phyloP scores from a whole-genome alignment of 2,888 invertebrate genomes.

The Rhamphomyia laevipes region DNA sequence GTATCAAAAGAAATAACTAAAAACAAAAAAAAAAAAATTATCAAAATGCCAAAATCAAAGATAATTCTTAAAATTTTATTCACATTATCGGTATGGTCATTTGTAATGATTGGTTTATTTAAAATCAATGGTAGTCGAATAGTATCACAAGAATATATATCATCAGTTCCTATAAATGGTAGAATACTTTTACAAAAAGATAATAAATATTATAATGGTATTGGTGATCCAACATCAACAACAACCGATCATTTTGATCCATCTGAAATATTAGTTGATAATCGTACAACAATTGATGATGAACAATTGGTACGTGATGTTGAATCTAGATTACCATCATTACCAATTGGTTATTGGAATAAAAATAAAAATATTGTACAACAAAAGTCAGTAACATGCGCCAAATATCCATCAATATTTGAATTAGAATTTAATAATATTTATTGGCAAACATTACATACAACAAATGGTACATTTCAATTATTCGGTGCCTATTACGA shows the following conservation, averaged over 20 bases:
- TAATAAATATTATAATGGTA: slow-evolving; percentile 25
- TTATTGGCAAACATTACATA: slow-evolving; percentile 80
- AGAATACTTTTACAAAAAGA: slow-evolving; percentile 36
- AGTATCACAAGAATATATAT: slow-evolving; percentile 31
- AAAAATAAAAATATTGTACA: slow-evolving; percentile 54
- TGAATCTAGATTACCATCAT: slow-evolving; percentile 65
- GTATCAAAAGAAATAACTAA: no score
- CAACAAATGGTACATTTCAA: slow-evolving; percentile 79
- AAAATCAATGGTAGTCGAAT: slow-evolving; percentile 36
- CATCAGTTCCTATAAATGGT: slow-evolving; percentile 32
- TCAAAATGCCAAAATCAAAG: slow-evolving; percentile 33
- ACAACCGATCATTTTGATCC: slow-evolving; percentile 37
- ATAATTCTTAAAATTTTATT: slow-evolving; percentile 36
- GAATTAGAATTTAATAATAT: slow-evolving; percentile 88
- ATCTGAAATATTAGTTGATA: slow-evolving; percentile 36
- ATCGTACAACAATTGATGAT: slow-evolving; percentile 44
- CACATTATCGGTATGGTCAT: slow-evolving; percentile 37
- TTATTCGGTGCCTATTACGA: slow-evolving; percentile 85
- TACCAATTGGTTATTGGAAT: slow-evolving; percentile 79
- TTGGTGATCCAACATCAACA: slow-evolving; percentile 33
- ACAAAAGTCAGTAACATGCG: slow-evolving; percentile 49
- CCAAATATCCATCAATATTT: slow-evolving; percentile 76
- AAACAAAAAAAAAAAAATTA: no score
- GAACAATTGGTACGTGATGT: slow-evolving; percentile 66
- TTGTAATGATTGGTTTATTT: slow-evolving; percentile 35